Conservation (phyloP, 2,888 invertebrate species). For the Euzophera pinguis region DNA sequence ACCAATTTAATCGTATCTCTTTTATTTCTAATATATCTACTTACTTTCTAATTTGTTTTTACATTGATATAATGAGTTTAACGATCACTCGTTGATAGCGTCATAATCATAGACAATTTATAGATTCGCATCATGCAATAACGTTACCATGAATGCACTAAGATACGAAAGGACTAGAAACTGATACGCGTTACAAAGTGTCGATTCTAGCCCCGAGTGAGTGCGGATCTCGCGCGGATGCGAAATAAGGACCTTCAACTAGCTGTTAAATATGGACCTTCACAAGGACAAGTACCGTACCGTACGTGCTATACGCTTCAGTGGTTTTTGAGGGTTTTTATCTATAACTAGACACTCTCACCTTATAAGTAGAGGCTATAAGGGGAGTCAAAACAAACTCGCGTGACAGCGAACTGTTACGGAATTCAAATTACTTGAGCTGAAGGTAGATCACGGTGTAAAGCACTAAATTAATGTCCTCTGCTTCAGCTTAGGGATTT, state of each 20-base stretch:
- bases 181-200: slow-evolving; percentile 25
- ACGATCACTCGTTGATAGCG: slow-evolving; percentile 33
- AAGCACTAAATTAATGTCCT: too few species aligned
- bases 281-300: too few species aligned
- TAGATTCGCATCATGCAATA: slow-evolving; percentile 19
- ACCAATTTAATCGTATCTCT: slow-evolving; percentile 53
- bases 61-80: slow-evolving; percentile 37
- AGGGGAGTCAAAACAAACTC: too few species aligned
- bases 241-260: neutral
- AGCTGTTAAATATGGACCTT: too few species aligned
- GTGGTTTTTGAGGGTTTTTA: too few species aligned
- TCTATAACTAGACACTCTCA: too few species aligned
- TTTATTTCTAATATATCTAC: slow-evolving; percentile 55
- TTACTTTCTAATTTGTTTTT: slow-evolving; percentile 61
- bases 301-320: too few species aligned
- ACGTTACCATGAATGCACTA: slow-evolving; percentile 33
- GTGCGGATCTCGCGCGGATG: neutral
- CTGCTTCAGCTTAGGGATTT: too few species aligned
- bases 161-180: slow-evolving; percentile 42
- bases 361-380: too few species aligned
- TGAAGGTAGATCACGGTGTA: too few species aligned
- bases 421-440: too few species aligned
- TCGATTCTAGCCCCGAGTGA: slow-evolving; percentile 27
- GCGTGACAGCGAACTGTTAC: too few species aligned
- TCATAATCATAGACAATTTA: slow-evolving; percentile 24